Evolutionary conservation across 2,797 vertebrate species (phyloP).

Genomic region (Balearica regulorum): DNA sequence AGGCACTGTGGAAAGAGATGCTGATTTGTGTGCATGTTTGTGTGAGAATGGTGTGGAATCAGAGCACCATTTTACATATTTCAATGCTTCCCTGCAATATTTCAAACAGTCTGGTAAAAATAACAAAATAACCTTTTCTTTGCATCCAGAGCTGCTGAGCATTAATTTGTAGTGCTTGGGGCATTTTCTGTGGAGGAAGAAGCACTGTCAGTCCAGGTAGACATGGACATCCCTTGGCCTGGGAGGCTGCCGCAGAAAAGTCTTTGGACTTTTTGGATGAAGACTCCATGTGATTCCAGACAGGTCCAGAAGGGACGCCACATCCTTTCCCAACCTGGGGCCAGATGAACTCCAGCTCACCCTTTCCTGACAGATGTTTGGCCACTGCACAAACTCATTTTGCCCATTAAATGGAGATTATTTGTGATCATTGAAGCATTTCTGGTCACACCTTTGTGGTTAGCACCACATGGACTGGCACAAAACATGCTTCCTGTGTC

Average conservation of each 20-base stretch:
- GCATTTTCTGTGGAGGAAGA: background rate
- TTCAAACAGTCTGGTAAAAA: background rate
- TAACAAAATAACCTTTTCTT: background rate
- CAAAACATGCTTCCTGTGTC: background rate
- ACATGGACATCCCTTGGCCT: background rate
- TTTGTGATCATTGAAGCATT: background rate
- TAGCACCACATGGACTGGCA: background rate
- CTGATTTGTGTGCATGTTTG: background rate
- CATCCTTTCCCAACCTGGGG: background rate
- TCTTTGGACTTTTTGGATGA: background rate
- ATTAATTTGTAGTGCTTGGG: background rate
- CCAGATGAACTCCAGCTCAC: background rate
- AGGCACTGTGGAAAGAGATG: background rate
- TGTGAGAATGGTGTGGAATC: background rate
- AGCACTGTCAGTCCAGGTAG: background rate
- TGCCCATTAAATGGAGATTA: background rate
- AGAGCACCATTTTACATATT: background rate
- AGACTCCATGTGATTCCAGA: background rate
- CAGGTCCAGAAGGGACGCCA: background rate
- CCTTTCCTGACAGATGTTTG: background rate
- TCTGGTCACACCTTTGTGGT: background rate
- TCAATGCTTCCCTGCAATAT: background rate
- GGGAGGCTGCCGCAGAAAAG: background rate
- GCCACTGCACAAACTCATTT: background rate
- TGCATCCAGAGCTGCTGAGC: background rate